A percentile compares a stretch with the other conserved stretches of the same genome.
Conservation (phyloP, 2,113 vertebrate species). For the Dasyornis broadbenti region DNA sequence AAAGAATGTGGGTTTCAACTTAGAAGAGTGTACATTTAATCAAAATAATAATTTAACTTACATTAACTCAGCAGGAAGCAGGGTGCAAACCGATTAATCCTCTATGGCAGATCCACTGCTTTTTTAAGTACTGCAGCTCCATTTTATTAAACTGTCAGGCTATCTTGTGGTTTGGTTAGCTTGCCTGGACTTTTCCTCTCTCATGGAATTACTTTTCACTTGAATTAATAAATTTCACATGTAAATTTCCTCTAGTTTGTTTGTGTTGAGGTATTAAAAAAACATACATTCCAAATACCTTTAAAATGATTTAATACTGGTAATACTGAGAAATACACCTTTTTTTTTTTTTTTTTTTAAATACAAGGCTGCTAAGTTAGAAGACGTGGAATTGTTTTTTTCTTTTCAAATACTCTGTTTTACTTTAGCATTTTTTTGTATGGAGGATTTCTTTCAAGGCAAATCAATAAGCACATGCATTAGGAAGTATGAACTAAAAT, state of each 20-base stretch:
- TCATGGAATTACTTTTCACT: neutral
- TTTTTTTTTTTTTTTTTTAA: neutral
- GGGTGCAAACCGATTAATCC: constrained; percentile 57
- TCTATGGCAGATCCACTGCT: constrained; percentile 52
- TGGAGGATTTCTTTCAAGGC: constrained; percentile 19
- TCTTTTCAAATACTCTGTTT: neutral
- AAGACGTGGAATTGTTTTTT: neutral
- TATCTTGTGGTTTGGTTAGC: constrained; percentile 15
- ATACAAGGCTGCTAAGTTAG: neutral
- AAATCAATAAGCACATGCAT: neutral
- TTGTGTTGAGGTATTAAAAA: neutral
- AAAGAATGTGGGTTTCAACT: constrained; percentile 49
- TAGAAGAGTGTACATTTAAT: constrained; percentile 58
- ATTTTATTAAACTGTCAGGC: constrained; percentile 54
- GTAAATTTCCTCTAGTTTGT: neutral
- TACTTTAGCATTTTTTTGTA: neutral
- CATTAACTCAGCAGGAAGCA: constrained; percentile 71
- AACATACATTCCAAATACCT: neutral
- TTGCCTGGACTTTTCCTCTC: neutral
- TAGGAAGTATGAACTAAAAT: neutral
- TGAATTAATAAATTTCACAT: neutral
- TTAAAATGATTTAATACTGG: neutral
- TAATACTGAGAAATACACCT: neutral
- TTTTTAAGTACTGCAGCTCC: constrained; percentile 29
- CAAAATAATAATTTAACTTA: constrained; percentile 75